phyloP scores from a whole-genome alignment of 2,797 vertebrate species.

The Syndactyla subalaris region DNA sequence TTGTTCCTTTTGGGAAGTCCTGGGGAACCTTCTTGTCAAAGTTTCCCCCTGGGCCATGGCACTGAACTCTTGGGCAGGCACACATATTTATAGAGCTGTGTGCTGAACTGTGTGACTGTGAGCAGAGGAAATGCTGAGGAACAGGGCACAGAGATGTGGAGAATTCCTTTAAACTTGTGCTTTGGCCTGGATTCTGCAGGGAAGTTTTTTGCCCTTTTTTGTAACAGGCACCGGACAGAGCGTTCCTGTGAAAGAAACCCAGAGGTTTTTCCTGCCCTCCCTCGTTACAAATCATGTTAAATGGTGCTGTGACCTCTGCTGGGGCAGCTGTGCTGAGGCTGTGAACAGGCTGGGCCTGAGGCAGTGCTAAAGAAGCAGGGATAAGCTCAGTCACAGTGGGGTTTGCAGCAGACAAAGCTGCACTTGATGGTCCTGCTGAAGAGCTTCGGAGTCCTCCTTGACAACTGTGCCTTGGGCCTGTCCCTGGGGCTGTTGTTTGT shows the following conservation, averaged over 20 bases:
- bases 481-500: neutral
- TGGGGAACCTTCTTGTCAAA: neutral
- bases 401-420: neutral
- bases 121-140: neutral
- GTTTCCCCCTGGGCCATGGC: neutral
- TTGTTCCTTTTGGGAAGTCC: slow-evolving; percentile 3
- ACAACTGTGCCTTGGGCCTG: neutral
- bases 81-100: neutral
- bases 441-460: neutral
- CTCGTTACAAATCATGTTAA: neutral
- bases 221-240: neutral
- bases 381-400: neutral
- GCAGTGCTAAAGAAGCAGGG: neutral
- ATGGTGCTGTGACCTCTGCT: neutral
- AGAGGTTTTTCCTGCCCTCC: neutral
- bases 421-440: neutral
- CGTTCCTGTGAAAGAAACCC: neutral
- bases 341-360: neutral
- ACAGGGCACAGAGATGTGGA: neutral
- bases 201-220: neutral
- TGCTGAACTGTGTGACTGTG: neutral
- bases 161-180: neutral
- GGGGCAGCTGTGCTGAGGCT: neutral
- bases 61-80: neutral
- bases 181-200: neutral